Percentiles rank a stretch among this genome's conserved stretches.
Conservation (phyloP, 1,140 invertebrate species). For the Triops cancriformis region DNA sequence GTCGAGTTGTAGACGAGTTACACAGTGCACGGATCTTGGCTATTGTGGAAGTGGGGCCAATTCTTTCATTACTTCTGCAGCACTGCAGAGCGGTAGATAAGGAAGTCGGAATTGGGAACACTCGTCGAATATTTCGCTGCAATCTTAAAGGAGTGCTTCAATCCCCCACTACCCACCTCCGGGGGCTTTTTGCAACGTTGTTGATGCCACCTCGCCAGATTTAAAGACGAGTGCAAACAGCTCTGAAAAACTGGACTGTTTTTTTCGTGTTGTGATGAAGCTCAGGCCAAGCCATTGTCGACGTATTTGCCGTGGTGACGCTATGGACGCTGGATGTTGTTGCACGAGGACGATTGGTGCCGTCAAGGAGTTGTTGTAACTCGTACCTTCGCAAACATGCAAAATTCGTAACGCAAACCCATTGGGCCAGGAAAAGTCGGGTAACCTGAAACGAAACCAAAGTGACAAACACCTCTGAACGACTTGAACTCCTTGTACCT, state of each 20-base stretch:
- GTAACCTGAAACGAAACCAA: constrained; percentile 5
- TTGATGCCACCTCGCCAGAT: too few species aligned
- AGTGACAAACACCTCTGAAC: neutral
- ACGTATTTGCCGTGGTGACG: neutral
- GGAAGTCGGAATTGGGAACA: too few species aligned
- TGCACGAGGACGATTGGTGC: neutral
- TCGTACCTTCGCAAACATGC: neutral
- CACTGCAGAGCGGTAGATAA: neutral
- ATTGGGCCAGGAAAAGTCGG: neutral
- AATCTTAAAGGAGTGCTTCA: neutral
- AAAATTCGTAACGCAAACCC: neutral
- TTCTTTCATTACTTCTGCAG: neutral
- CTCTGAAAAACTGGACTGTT: neutral
- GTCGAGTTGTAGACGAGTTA: constrained; percentile 4
- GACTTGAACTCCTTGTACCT: neutral
- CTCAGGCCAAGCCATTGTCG: neutral
- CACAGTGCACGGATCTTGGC: constrained; percentile 2
- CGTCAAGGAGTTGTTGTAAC: neutral
- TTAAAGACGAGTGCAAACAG: neutral
- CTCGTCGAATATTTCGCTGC: neutral
- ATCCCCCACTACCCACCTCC: too few species aligned
- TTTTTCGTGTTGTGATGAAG: neutral
- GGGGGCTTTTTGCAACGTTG: neutral
- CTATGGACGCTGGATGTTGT: neutral
- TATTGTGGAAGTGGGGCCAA: neutral